These are phyloP conservation scores for Labrus mixtus DNA, from an alignment of 2,113 vertebrate species.

Conservation along the genomic window DNA sequence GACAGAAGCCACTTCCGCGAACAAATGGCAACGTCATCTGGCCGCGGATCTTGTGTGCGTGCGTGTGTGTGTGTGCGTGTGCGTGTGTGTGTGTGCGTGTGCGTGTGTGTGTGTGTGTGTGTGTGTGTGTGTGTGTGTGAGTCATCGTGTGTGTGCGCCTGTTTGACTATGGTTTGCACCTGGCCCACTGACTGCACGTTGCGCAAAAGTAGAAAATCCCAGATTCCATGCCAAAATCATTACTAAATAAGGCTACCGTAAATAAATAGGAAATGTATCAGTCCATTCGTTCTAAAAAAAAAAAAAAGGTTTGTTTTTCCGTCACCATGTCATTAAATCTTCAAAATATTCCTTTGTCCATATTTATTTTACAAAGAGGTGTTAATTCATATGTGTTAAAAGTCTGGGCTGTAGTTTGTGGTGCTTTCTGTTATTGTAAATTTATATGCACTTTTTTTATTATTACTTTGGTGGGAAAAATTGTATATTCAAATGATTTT, in stretches of 20 bases:
- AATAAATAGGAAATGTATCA: conserved; percentile 9
- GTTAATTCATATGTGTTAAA: too few relatives aligned
- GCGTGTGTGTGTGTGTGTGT: not conserved
- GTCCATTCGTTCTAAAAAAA: not conserved
- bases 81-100: conserved; percentile 5
- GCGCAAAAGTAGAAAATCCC: conserved; percentile 57
- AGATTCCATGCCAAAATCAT: not conserved
- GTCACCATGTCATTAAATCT: too few relatives aligned
- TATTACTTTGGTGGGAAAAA: too few relatives aligned
- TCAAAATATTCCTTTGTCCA: too few relatives aligned
- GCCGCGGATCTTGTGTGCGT: conserved; percentile 5
- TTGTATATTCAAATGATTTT: too few relatives aligned
- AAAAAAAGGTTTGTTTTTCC: too few relatives aligned
- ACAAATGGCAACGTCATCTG: conserved; percentile 79
- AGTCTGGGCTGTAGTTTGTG: too few relatives aligned
- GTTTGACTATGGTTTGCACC: conserved; percentile 60
- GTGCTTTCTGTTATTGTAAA: too few relatives aligned
- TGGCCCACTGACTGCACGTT: conserved; percentile 57
- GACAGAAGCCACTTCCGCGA: conserved; percentile 82
- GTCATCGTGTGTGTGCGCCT: not conserved
- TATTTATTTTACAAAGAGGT: too few relatives aligned
- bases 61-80: conserved; percentile 1
- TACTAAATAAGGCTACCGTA: not conserved
- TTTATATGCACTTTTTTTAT: too few relatives aligned
- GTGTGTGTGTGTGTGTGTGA: not conserved